Evolutionary conservation across 2,888 invertebrate species (phyloP), one percentile per base, ranked within the genome.

Genomic region (Euplagia quadripunctaria): DNA sequence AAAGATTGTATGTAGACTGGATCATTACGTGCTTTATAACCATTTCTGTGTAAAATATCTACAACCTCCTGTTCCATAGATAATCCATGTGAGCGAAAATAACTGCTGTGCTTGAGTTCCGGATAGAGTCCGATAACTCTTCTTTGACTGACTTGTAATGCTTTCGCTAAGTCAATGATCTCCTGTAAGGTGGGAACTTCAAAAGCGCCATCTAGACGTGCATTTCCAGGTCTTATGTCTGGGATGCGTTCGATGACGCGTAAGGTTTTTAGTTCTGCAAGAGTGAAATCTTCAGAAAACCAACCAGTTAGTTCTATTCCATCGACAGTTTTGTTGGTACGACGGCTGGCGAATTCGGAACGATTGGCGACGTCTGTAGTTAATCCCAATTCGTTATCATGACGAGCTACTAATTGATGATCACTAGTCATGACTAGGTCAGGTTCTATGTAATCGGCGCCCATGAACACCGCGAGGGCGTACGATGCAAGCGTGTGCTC

Each of bases 401-500:
- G 95, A 42, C 94, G 84, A 2, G 94, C 93, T 42, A 96, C 85
- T 12, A 95, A 78, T 31, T 91, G 85, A 16, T 91, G 91, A 65
- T 96, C 95, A 46, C 88, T 91, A 0, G 95, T 94, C 88, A 94
- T 94, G 5, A 95, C 95, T 55, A 95, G 87, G 74, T 95, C 95
- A 0, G 95, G 95, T 77, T 96, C 95, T 0, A 95, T 88, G 79
- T 93, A 95, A 83, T 95, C 95, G 3, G 94, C 91, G 3, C 94
- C 95, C 92, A 95, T 91, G 0, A 93, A 91, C 68, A 94, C 89
- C 4, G 95, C 93, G 4, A 96, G 87, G 0, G 94, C 92, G 76
- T 95, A 96, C 2, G 95, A 89, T 6, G 92, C 95, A 31, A 94
- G 89, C 0, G 95, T 96, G 78, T 96, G 95, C 79, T 96, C 95